These are phyloP conservation scores for Epizoanthus rinbou DNA, from an alignment of 92 coral and sea anemone species.

Conservation along the genomic window DNA sequence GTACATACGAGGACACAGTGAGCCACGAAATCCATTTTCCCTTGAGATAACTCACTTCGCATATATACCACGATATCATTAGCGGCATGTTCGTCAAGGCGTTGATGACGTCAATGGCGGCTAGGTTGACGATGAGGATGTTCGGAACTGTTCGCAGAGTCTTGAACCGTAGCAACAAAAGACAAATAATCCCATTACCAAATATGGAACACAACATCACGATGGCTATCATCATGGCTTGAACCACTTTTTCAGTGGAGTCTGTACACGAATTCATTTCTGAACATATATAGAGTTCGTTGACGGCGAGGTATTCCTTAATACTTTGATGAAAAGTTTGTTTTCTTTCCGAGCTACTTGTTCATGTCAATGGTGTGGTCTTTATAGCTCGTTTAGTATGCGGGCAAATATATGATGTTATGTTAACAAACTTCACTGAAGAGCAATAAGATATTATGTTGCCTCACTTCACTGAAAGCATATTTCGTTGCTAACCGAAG, in stretches of 20 bases:
- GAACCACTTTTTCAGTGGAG: constrained; percentile 37
- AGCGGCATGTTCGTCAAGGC: constrained; percentile 79
- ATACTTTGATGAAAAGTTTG: too few relatives aligned
- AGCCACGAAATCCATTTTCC: constrained; percentile 75
- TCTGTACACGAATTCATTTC: constrained; percentile 40
- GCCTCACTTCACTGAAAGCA: too few relatives aligned
- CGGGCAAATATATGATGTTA: too few relatives aligned
- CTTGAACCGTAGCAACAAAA: constrained; percentile 65
- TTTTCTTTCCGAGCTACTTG: too few relatives aligned
- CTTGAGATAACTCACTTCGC: constrained; percentile 58
- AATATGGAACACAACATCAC: constrained; percentile 69
- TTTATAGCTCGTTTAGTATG: too few relatives aligned
- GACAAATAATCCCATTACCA: constrained; percentile 69
- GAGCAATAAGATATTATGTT: too few relatives aligned
- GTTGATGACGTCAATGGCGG: constrained; percentile 74
- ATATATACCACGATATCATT: constrained; percentile 77
- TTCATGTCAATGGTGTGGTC: too few relatives aligned
- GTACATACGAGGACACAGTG: constrained; percentile 62
- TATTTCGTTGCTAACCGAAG: too few relatives aligned
- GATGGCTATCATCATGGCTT: constrained; percentile 53
- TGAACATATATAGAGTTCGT: background rate
- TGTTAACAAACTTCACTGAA: too few relatives aligned
- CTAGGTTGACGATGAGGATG: constrained; percentile 74
- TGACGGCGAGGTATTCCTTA: background rate
- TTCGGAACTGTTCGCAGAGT: constrained; percentile 84